These are phyloP conservation scores for Copidosoma aretas DNA, from an alignment of 2,888 invertebrate species.

Conservation along the genomic window DNA sequence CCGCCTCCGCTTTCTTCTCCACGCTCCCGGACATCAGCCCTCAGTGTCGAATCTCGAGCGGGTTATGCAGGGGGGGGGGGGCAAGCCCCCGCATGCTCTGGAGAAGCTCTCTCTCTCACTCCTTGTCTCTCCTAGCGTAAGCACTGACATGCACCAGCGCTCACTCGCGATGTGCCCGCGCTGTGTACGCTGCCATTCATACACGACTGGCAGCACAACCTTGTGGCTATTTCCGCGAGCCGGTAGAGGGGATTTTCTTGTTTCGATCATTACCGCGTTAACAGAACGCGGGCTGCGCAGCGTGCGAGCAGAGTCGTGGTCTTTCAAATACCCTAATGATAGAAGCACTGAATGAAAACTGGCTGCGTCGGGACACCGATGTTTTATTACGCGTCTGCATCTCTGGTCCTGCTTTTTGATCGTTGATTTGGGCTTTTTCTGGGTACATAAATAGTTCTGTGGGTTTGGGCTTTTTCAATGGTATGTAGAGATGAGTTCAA, in stretches of 20 bases:
- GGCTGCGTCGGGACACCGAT: too few species aligned
- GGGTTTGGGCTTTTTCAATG: too few species aligned
- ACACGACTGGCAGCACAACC: neutral
- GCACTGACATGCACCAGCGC: neutral
- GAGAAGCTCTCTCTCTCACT: neutral
- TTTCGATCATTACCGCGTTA: neutral
- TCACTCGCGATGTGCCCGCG: neutral
- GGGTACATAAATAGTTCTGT: too few species aligned
- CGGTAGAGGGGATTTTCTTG: conserved; percentile 2
- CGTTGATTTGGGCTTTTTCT: too few species aligned
- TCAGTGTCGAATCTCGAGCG: neutral
- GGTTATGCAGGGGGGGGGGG: neutral
- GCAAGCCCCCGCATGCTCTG: neutral
- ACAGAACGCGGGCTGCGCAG: neutral
- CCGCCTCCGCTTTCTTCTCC: conserved; percentile 43
- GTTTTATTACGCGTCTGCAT: too few species aligned
- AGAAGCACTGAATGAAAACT: too few species aligned
- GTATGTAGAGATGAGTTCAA: too few species aligned
- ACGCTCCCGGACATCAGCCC: conserved; percentile 33
- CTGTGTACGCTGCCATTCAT: neutral
- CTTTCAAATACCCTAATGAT: too few species aligned
- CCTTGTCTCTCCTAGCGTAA: neutral
- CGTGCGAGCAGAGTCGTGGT: too few species aligned
- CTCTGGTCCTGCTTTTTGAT: too few species aligned
- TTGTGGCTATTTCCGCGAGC: conserved; percentile 5